Evolutionary conservation across 2,888 invertebrate genomes (phyloP).

Genomic region (Dichetophora obliterata): DNA sequence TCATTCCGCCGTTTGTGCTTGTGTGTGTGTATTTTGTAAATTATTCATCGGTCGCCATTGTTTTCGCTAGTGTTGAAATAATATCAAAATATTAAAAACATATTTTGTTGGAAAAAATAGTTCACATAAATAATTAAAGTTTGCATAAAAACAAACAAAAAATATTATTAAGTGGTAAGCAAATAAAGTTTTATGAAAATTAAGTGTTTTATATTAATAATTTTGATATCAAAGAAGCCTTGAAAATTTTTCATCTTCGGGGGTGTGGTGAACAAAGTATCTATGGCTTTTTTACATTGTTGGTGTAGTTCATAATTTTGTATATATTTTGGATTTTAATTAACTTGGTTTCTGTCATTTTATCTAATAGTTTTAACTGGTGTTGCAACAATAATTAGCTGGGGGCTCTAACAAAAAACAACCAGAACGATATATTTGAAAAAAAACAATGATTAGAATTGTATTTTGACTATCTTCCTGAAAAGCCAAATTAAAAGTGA

Average conservation of each 20-base stretch:
- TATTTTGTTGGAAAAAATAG: constrained; percentile 53
- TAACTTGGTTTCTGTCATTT: constrained; percentile 1
- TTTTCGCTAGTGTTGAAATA: constrained; percentile 14
- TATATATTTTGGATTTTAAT: constrained; percentile 37
- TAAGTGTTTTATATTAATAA: constrained; percentile 35
- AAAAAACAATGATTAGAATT: too few relatives aligned
- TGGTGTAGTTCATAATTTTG: constrained; percentile 31
- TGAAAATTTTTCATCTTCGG: constrained; percentile 29
- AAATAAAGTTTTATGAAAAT: constrained; percentile 41
- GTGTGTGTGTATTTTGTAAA: constrained; percentile 15
- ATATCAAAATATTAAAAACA: constrained; percentile 44
- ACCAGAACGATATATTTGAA: too few relatives aligned
- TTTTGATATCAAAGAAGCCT: constrained; percentile 15
- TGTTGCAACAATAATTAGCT: constrained; percentile 43
- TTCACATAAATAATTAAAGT: constrained; percentile 56
- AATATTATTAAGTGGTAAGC: constrained; percentile 62
- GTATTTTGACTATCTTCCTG: too few relatives aligned
- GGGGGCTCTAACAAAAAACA: neutral
- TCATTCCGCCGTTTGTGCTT: neutral
- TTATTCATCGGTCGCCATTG: constrained; percentile 35
- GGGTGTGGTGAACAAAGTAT: constrained; percentile 49
- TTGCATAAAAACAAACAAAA: constrained; percentile 59
- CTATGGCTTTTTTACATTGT: neutral
- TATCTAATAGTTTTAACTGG: constrained; percentile 37
- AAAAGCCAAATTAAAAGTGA: neutral